Conservation (phyloP, 2,113 vertebrate species). For the Sinocyclocheilus grahami region DNA sequence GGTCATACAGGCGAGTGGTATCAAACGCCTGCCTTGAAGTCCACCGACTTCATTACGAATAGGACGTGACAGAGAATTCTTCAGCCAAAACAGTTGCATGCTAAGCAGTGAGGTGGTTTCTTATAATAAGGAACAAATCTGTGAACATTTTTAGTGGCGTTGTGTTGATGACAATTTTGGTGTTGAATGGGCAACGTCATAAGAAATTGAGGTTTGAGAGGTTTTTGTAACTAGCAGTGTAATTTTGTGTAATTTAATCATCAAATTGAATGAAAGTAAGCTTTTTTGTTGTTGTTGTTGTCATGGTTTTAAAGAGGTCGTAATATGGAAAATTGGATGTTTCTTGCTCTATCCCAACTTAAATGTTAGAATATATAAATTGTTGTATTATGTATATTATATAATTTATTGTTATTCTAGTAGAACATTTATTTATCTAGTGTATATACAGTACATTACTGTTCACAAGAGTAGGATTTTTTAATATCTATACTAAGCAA, state of each 20-base stretch:
- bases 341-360: background rate
- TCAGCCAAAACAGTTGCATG: background rate
- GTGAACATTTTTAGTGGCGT: background rate
- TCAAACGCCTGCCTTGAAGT: constrained; percentile 20
- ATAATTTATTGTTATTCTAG: background rate
- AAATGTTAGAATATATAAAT: too few species aligned
- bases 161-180: background rate
- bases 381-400: too few species aligned
- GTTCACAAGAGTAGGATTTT: background rate
- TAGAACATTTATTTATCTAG: background rate
- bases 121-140: background rate
- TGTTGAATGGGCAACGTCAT: background rate
- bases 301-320: background rate
- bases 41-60: background rate
- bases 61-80: background rate
- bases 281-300: background rate
- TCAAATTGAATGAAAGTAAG: background rate
- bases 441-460: background rate
- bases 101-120: background rate
- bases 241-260: background rate
- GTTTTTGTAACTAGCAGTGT: too few species aligned
- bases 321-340: background rate
- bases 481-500: background rate
- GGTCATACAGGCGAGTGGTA: background rate
- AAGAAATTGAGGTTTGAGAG: background rate